phyloP scores from a whole-genome alignment of 2,888 invertebrate genomes.

The Drosophila koepferae region DNA sequence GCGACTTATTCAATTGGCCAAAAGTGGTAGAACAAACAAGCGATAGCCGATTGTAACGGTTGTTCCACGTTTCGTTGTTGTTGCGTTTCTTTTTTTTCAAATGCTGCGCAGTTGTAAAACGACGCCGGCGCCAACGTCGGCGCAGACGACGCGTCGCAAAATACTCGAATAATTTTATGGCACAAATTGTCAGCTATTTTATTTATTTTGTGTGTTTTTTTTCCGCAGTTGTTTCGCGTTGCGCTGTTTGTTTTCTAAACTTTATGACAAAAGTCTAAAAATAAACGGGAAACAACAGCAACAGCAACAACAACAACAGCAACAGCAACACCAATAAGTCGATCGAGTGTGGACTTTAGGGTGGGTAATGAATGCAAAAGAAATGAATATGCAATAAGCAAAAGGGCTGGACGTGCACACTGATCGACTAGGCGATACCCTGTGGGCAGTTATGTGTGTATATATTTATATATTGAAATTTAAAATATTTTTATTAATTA shows the following conservation, averaged over 20 bases:
- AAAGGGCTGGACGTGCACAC: constrained; percentile 1
- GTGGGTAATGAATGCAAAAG: constrained; percentile 35
- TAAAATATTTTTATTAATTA: background rate
- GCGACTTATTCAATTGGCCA: constrained; percentile 21
- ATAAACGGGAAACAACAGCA: constrained; percentile 53
- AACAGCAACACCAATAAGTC: constrained; percentile 25
- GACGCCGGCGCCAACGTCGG: constrained; percentile 36
- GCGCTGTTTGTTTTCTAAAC: constrained; percentile 70
- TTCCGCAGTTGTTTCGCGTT: constrained; percentile 51
- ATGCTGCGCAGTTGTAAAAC: constrained; percentile 70
- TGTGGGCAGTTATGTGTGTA: background rate
- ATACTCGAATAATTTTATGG: constrained; percentile 62
- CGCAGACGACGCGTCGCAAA: constrained; percentile 41
- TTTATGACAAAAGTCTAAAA: constrained; percentile 78
- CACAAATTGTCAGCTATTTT: constrained; percentile 64
- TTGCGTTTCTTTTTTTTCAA: constrained; percentile 18
- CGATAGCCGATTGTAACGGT: constrained; percentile 23
- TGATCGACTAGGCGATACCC: constrained; percentile 5
- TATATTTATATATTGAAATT: background rate
- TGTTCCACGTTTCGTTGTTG: constrained; percentile 9
- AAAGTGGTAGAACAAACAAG: constrained; percentile 13
- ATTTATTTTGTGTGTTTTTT: constrained; percentile 22
- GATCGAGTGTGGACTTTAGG: constrained; percentile 24
- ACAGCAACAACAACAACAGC: constrained; percentile 14
- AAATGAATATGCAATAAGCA: constrained; percentile 51